phyloP scores from a whole-genome alignment of 2,888 invertebrate species.

The Rambutsinella grinnellia region DNA sequence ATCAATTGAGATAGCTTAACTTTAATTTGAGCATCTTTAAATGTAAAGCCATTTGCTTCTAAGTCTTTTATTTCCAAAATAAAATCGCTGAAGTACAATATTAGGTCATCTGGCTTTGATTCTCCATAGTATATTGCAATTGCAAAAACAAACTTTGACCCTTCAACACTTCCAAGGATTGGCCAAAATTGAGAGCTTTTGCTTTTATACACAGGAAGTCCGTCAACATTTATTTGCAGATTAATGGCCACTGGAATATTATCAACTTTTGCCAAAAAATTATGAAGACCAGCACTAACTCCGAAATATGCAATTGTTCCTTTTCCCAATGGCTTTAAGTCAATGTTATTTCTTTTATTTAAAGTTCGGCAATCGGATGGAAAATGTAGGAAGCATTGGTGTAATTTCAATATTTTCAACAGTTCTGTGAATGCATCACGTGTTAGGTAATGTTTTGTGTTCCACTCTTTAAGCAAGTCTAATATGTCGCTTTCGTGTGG shows the following conservation, averaged over 20 bases:
- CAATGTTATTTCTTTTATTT: neutral
- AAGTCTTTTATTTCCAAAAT: constrained; percentile 7
- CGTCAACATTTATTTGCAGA: constrained; percentile 20
- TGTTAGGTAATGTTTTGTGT: neutral
- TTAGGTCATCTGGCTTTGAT: constrained; percentile 2
- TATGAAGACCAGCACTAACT: neutral
- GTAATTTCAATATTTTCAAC: neutral
- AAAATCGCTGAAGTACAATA: constrained; percentile 9
- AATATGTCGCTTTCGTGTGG: neutral
- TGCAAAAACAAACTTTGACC: neutral
- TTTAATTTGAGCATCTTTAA: neutral
- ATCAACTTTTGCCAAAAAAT: neutral
- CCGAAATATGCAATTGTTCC: neutral
- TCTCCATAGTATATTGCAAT: constrained; percentile 9
- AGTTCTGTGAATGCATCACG: neutral
- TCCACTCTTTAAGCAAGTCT: neutral
- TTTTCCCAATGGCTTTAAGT: neutral
- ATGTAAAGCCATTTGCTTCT: neutral
- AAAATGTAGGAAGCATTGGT: neutral
- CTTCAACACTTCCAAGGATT: neutral
- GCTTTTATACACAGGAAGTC: constrained; percentile 10
- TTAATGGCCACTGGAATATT: neutral
- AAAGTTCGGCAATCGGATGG: neutral
- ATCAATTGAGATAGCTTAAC: constrained; percentile 2
- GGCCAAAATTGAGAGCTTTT: constrained; percentile 14